Base-by-base conservation (phyloP, 2,888 invertebrate genomes). In the Orthosia gothica region DNA sequence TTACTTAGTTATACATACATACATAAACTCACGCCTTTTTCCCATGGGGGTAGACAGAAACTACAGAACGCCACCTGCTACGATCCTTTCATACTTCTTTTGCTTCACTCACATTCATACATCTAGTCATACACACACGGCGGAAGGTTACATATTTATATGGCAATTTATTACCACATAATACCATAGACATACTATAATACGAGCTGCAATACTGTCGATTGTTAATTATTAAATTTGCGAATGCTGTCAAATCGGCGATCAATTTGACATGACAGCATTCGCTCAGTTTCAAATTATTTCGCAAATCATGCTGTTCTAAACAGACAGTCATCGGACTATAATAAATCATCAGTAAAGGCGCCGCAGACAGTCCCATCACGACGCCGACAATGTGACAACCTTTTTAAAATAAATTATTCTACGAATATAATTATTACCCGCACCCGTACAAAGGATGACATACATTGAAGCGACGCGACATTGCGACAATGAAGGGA, bases 221-320 rank as follows among this genome's bases (percentile, higher is more conserved):
- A 11, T 23, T 11, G 1, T 54, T 76, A 74, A 74, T 76, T 57
- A 47, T 40, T 40, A 40, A 40, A 7, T 40, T 40, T 1, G 40
- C 7, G 9, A 40, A 32, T 32, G 26, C 26, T 26, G 26, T 26
- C 26, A 26, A 26, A 26, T 26, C 26, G 26, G 26, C 32, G 32
- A 32, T 32, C 13, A 4, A 40, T 49, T 16, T 23, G 20, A 55
- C 12, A 54, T 45, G 54, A 73, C 59, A 59, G 71, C 26, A 15
- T 61, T 59, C 49, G 2, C 16, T 2, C 57, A 61, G 49, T 66
- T 78, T 68, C 54, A 74, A 63, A 68, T 64, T 67, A 81, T 59
- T 68, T 59, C 7, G 75, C 78, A 64, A 23, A 61, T 78, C 81
- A 81, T 59, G 40, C 57, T 54, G 18, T 62, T 58, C 62, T 23